Evolutionary conservation across 2,797 vertebrate genomes (phyloP), one percentile per base, ranked within the genome.

Genomic region (Eospalax fontanierii): DNA sequence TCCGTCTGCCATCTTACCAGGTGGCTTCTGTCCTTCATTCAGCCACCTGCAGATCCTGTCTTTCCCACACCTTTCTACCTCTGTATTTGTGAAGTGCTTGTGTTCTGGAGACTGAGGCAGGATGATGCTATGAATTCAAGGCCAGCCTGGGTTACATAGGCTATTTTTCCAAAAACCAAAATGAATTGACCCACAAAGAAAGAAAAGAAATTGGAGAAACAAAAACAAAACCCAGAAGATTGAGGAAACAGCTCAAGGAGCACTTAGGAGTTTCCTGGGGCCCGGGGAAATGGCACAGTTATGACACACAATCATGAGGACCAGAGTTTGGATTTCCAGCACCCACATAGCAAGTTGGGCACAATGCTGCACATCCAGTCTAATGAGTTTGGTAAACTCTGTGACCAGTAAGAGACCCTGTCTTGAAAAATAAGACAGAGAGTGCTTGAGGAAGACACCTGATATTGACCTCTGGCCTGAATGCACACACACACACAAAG

Each of bases 171-270:
- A 21, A 82, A 19, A 70, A 54, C 24, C 50, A 57, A 30, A 38
- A 71, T 30, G 26, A 70, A 22, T 18, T 6, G 30, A 21, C n/a
- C 65, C 8, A n/a, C 10, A 40, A 43, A 9, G 4, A 19, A 43
- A 61, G 38, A 57, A 33, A 30, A 21, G 40, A 59, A 38, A 11
- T 11, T 18, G 40, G 16, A 68, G 16, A 33, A 66, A 68, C 74
- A 87, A 63, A 38, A 70, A 59, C 19, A 28, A 46, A 33, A 14
- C 50, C 54, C 65, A 91, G 75, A 74, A 54, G 54, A 26, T 54
- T 74, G 66, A 65, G 33, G 28, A 93, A 83, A 50, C 15, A 84
- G 66, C 63, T 89, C 81, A 63, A 12, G 12, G 95, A 89, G 26
- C 63, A 66, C 50, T 78, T 57, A 22, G 4, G 40, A 9, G 26